Base-by-base conservation (phyloP, 2,888 invertebrate genomes). In the Mesorhabditis belari region DNA sequence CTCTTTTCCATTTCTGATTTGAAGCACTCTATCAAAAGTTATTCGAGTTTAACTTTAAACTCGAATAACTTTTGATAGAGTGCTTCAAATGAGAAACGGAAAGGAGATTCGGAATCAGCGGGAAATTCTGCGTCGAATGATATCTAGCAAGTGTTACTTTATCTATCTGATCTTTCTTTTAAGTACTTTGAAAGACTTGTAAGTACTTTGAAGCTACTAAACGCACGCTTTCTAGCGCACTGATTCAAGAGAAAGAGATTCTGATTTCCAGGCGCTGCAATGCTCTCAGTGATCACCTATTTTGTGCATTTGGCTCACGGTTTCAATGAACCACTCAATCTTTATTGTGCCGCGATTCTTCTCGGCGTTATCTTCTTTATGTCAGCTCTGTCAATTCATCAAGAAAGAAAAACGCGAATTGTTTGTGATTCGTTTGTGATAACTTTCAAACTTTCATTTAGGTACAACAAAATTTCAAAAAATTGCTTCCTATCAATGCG, bases 291-390 rank as follows among this genome's bases (percentile, higher is more conserved):
- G 2, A 64, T 71, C 56, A 76, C 76, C 28, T 79, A 79, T 57
- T 75, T 75, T 29, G 72, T 79, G 24, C 79, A 79, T 54, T 67
- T 79, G 58, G 71, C 76, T n/a, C 70, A 71, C 50, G 79, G 79
- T 4, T 71, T 63, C 64, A 74, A 75, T 50, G 79, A 79, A 58
- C 69, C 74, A 4, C 63, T 78, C 23, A 79, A 79, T 63, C 67
- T 79, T 60, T 77, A 73, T 61, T 77, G 77, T 58, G 77, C 79
- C 3, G 55, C 71, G n/a, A 77, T 76, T 57, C 63, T 79, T 25
- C 70, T 79, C 19, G 63, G 67, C 23, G 74, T 79, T 51, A 77
- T 79, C 49, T 28, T 67, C 17, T 65, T 73, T 49, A 79, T 79
- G 79, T 67, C 70, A 19, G 59, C 73, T 25, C 57, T 79, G 27